Evolutionary conservation across 37 sponge, comb jelly and placozoan species (phyloP).

Genomic region (Oscarella lobularis): DNA sequence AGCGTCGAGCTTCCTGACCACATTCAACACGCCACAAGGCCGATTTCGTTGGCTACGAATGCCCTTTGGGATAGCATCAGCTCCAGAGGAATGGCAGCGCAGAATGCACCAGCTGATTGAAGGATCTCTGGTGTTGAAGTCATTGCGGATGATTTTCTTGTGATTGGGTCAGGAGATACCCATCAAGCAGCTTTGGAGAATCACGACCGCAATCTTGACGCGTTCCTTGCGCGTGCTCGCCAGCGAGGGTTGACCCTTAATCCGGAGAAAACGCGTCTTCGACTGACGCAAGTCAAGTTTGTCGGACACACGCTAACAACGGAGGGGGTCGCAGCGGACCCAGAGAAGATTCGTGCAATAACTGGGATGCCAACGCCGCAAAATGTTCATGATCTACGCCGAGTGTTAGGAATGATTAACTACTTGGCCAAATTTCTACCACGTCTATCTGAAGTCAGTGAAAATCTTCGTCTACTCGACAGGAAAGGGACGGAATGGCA

Average conservation of each 20-base stretch:
- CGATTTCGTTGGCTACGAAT: conserved; percentile 11
- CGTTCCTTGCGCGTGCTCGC: conserved; percentile 3
- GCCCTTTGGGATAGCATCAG: conserved; percentile 34
- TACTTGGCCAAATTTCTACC: neutral
- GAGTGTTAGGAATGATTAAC: conserved; percentile 14
- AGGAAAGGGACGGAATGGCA: neutral
- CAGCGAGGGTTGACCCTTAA: conserved; percentile 13
- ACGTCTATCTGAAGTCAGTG: neutral
- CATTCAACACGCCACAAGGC: conserved; percentile 38
- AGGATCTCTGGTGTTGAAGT: conserved; percentile 19
- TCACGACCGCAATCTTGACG: conserved; percentile 22
- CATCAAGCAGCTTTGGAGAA: neutral
- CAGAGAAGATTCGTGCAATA: conserved; percentile 31
- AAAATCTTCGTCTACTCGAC: conserved; percentile 1
- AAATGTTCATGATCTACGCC: conserved; percentile 19
- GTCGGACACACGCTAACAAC: conserved; percentile 31
- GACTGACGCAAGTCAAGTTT: conserved; percentile 23
- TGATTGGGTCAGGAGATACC: conserved; percentile 18
- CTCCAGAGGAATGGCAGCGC: conserved; percentile 36
- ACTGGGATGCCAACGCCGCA: conserved; percentile 32
- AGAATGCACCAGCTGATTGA: conserved; percentile 17
- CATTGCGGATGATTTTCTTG: conserved; percentile 19
- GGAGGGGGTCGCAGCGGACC: conserved; percentile 29
- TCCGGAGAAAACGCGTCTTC: conserved; percentile 9
- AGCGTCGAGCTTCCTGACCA: conserved; percentile 17